A percentile compares a stretch with the other conserved stretches of the same genome.
Conservation (phyloP, 37 sponge, comb jelly and placozoan genomes). For the Geodia barretti region DNA sequence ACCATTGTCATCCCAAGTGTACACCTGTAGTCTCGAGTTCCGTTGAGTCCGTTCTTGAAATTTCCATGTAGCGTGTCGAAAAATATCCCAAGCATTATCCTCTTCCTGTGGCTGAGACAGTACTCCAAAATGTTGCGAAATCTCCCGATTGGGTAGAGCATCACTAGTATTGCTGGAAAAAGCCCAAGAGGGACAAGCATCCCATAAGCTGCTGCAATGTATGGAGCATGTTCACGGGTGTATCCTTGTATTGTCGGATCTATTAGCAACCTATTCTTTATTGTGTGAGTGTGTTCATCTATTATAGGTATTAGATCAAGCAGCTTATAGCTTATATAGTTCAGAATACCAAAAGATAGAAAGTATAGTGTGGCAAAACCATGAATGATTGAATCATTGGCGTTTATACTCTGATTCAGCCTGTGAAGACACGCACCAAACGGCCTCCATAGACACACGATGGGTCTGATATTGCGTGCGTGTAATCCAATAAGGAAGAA, state of each 20-base stretch:
- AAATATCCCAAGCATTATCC: not conserved
- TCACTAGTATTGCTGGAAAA: constrained; percentile 15
- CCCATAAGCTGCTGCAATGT: not conserved
- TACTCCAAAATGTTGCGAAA: not conserved
- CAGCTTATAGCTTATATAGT: not conserved
- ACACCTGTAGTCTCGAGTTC: not conserved
- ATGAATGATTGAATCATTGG: constrained; percentile 3
- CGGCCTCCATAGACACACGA: constrained; percentile 15
- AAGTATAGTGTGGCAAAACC: constrained; percentile 8
- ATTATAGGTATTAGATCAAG: not conserved
- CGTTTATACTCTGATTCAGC: not conserved
- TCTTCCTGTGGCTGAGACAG: not conserved
- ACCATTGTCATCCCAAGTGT: not conserved
- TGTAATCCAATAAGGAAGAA: constrained; percentile 18
- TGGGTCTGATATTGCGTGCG: not conserved
- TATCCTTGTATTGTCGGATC: constrained; percentile 1
- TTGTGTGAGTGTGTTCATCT: not conserved
- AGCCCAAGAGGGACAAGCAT: not conserved
- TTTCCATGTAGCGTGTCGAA: not conserved
- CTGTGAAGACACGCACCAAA: not conserved
- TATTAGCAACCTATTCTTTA: not conserved
- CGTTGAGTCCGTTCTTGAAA: not conserved
- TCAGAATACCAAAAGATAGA: not conserved
- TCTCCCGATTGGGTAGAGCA: constrained; percentile 9
- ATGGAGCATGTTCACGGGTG: not conserved